Conservation (phyloP, 1,140 invertebrate species). For the Nasonia longicornis region DNA sequence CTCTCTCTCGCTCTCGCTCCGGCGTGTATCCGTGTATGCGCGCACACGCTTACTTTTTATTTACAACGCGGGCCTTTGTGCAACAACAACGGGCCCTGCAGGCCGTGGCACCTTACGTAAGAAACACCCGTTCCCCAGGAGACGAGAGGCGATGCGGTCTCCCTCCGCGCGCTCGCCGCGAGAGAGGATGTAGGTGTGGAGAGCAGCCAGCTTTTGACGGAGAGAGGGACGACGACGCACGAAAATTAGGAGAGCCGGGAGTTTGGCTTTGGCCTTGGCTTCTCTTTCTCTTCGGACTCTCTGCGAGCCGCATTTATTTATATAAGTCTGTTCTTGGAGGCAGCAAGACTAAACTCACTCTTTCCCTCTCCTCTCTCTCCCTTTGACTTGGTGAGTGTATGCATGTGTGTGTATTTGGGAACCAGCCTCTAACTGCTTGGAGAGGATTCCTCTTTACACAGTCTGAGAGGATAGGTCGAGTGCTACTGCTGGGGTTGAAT, state of each 20-base stretch:
- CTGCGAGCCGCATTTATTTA: conserved; percentile 44
- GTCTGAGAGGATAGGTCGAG: background rate
- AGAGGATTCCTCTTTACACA: background rate
- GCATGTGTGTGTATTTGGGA: background rate
- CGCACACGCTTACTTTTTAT: conserved; percentile 30
- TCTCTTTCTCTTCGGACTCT: conserved; percentile 29
- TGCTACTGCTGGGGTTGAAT: background rate
- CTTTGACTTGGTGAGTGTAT: background rate
- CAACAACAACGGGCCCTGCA: background rate
- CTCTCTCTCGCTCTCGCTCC: background rate
- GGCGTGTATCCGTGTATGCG: background rate
- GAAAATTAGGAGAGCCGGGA: conserved; percentile 38
- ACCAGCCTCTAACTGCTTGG: background rate
- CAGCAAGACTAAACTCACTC: conserved; percentile 17
- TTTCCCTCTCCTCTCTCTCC: conserved; percentile 9
- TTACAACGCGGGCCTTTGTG: conserved; percentile 24
- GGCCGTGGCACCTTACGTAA: conserved; percentile 21
- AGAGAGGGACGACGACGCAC: background rate
- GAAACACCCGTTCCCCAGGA: background rate
- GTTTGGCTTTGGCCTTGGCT: conserved; percentile 47
- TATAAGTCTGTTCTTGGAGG: conserved; percentile 47
- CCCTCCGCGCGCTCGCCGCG: background rate
- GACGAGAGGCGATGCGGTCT: background rate
- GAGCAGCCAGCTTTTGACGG: conserved; percentile 18
- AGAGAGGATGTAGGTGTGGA: conserved; percentile 3